Base-by-base conservation (phyloP, 2,113 vertebrate species). In the Marcusenius ussheri region DNA sequence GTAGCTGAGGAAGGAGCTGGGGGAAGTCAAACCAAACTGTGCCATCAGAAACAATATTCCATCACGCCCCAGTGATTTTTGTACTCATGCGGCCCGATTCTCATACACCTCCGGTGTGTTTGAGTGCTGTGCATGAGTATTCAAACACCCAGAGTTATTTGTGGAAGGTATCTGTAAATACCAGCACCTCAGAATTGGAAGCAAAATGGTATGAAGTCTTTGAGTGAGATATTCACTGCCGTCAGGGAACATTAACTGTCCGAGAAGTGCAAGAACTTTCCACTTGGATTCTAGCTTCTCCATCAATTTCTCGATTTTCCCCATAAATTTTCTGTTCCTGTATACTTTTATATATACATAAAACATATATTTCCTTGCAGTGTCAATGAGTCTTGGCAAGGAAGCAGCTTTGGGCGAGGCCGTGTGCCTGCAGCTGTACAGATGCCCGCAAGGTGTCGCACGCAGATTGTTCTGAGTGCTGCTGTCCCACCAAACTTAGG, bases 1-100 rank as follows among this genome's bases (percentile, higher is more conserved):
- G 97, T 93, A 97, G 95, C 95, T 98, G 94, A 97, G 35, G 49
- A 17, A 21, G 47, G 88, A 11, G 56, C 8, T 46, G 35, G 53
- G 87, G 39, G 35, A 24, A 10, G n/a, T 49, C 15, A 27, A 42
- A 80, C 35, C 74, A 80, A 80, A 80, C 35, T 42, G 74, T 80
- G 74, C 35, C 74, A 80, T 42, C 35, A 19, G n/a, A 19, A 17
- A 13, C 62, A 70, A 70, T 31, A 13, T 9, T 13, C n/a, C 58
- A 27, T 62, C n/a, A 66, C 9, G 3, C 62, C n/a, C 62, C 62
- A 39, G 70, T 77, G 70, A 39, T 39, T 80, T 77, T 19, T 80
- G 13, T 80, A 42, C 35, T 35, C 2, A 39, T 39, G 17, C 8
- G 3, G 15, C 74, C 74, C 5, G 10, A 80, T 80, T 8, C 35